Evolutionary conservation across 2,797 vertebrate species (phyloP).

Genomic region (Enteromius viviparus): DNA sequence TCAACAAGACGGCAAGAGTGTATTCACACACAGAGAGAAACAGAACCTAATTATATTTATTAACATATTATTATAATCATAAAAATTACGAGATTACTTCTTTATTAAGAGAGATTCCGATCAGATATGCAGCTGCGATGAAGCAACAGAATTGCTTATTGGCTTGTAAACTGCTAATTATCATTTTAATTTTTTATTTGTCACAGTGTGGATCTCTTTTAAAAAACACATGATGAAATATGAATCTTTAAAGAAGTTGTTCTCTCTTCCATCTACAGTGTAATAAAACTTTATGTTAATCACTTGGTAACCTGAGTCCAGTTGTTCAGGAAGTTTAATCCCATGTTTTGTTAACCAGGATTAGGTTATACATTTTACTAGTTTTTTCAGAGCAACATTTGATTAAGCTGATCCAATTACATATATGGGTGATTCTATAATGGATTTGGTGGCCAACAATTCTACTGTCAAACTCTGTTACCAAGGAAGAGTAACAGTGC

Average conservation of each 20-base stretch:
- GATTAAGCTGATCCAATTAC: neutral
- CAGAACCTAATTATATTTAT: conserved; percentile 41
- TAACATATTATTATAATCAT: neutral
- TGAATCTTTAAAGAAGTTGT: neutral
- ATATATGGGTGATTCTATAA: neutral
- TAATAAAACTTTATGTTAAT: neutral
- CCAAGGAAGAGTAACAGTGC: no score
- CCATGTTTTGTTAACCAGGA: no score
- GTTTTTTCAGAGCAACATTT: neutral
- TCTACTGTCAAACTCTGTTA: no score
- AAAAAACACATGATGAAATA: neutral
- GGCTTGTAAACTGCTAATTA: neutral
- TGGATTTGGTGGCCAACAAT: no score
- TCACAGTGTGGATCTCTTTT: neutral
- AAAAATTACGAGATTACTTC: conserved; percentile 1
- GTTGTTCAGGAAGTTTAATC: no score
- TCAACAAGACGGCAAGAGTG: conserved; percentile 19
- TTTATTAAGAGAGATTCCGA: neutral
- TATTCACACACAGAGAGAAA: conserved; percentile 33
- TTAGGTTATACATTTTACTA: no score
- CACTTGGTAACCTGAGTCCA: no score
- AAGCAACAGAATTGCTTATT: neutral
- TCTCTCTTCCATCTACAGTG: neutral
- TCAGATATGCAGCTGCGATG: neutral
- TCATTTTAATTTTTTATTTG: neutral